Evolutionary conservation across 2,113 vertebrate species (phyloP).

Genomic region (Rhinolophus ferrumequinum): DNA sequence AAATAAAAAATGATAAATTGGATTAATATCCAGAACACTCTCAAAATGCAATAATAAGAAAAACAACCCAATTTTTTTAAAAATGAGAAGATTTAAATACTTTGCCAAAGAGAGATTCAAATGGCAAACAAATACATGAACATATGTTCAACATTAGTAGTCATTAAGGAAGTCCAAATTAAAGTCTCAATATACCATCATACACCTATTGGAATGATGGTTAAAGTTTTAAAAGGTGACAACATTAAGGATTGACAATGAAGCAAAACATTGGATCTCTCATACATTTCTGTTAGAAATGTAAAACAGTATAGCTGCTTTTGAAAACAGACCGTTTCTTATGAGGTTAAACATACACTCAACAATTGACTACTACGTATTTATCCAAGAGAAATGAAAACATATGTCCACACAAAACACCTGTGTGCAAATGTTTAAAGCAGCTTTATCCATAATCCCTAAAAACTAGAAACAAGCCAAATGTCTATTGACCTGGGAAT

Average conservation of each 20-base stretch:
- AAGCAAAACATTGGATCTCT: not conserved
- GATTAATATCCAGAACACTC: not conserved
- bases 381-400: constrained; percentile 25
- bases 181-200: not conserved
- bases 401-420: not conserved
- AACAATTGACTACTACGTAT: not conserved
- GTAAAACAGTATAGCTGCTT: not conserved
- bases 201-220: not conserved
- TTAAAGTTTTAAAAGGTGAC: not conserved
- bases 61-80: not conserved
- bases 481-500: not conserved
- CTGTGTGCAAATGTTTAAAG: constrained; percentile 25
- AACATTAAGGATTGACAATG: not conserved
- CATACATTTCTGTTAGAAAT: not conserved
- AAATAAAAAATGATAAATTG: not conserved
- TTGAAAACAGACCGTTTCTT: constrained; percentile 18
- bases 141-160: not conserved
- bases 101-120: not conserved
- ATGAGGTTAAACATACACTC: constrained; percentile 12
- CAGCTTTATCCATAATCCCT: constrained; percentile 31
- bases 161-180: not conserved
- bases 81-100: not conserved
- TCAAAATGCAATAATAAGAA: not conserved
- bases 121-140: not conserved
- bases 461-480: constrained; percentile 20